Base-by-base conservation (phyloP, 2,888 invertebrate genomes). In the Selenia dentaria region DNA sequence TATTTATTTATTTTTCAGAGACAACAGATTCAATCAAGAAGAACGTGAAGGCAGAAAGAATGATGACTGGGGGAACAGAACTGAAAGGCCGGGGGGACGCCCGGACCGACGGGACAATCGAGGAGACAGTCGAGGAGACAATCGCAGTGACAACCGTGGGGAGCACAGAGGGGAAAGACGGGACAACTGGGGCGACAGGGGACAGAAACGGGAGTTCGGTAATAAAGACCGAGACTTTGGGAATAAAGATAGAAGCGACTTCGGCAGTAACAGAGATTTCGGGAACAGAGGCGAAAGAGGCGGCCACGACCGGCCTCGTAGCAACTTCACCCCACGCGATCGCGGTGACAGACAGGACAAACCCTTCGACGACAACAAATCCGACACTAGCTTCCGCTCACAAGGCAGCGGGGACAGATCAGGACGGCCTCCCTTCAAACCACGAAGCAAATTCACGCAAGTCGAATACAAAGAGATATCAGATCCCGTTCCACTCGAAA, bases 401-500 rank as follows among this genome's bases (percentile, higher is more conserved):
- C 76, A 79, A 22, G 83, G 79, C 35, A 65, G 72, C 49, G 66
- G 55, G 1, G 74, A 71, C 1, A 65, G 71, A 8, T 36, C 57
- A 3, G 77, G 77, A 1, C 72, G 75, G 50, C 74, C 80, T 0
- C 77, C 83, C 0, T 77, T 71, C 62, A 87, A 81, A 38, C 55
- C 64, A 6, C 71, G 86, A 13, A 59, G 76, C 62, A 79, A 75
- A 47, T 84, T 80, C 65, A 78, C 80, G 0, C 71, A 75, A 52
- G 80, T 79, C 13, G 82, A 83, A 41, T 79, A 74, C 59, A 85
- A 81, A 43, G 83, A 78, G 58, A 62, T 89, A 3, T 10, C 79
- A 0, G 67, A 91, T 44, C 93, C 93, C 28, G 75, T 92, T 5
- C 57, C 92, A 0, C 49, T 92, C 0, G 86, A 91, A 6, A 85